Conservation (phyloP, 2,113 vertebrate species). For the Lontra canadensis region DNA sequence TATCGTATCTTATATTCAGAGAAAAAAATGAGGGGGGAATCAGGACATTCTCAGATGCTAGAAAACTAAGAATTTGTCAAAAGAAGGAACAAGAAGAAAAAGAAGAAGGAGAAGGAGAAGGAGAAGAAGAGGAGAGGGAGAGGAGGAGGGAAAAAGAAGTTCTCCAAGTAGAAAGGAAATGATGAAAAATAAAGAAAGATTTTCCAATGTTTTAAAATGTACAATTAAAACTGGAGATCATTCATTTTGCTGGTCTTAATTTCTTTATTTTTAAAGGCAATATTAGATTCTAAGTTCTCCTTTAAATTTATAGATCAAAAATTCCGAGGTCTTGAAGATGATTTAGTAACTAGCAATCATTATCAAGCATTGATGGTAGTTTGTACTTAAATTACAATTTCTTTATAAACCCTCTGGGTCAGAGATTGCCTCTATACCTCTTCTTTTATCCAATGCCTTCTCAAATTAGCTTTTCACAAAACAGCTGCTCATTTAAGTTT, state of each 20-base stretch:
- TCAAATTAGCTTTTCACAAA: neutral
- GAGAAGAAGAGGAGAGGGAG: neutral
- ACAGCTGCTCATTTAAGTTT: constrained; percentile 54
- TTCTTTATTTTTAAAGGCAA: neutral
- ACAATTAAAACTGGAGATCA: neutral
- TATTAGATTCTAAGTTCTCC: neutral
- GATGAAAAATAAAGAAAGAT: neutral
- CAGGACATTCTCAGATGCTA: neutral
- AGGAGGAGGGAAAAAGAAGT: neutral
- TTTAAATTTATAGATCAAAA: constrained; percentile 34
- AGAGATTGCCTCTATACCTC: neutral
- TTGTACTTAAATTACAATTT: constrained; percentile 37
- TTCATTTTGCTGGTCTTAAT: neutral
- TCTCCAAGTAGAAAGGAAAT: neutral
- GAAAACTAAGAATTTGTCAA: neutral
- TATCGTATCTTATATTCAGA: neutral
- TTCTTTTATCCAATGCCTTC: constrained; percentile 1
- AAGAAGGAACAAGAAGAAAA: neutral
- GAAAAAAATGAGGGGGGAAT: neutral
- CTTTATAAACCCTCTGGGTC: neutral
- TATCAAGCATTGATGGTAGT: neutral
- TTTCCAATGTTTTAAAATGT: neutral
- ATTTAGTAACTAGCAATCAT: neutral
- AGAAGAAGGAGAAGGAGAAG: neutral
- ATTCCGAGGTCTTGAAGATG: neutral